Percentiles rank a stretch among this genome's conserved stretches.
These are phyloP conservation scores for Silurus meridionalis DNA, from an alignment of 2,113 vertebrate genomes.

Conservation along the genomic window DNA sequence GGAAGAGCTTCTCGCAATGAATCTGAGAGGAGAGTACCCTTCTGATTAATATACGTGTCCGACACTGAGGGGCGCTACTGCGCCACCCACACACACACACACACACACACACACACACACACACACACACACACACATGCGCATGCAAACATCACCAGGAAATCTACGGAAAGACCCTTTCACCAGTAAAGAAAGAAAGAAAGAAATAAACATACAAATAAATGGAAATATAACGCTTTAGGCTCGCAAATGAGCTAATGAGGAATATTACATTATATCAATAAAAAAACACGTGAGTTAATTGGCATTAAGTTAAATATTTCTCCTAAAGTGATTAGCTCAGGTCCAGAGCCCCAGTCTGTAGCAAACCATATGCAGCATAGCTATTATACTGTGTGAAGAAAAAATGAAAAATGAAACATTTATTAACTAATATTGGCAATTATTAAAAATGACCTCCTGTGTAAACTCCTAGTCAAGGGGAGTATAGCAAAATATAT, in stretches of 20 bases:
- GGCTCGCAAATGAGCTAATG: background rate
- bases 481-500: too few relatives aligned
- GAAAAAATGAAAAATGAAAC: background rate
- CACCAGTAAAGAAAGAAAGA: background rate
- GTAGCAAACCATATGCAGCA: background rate
- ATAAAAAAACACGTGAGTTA: background rate
- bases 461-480: background rate
- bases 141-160: constrained; percentile 3
- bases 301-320: background rate
- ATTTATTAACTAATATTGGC: background rate
- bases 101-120: too few relatives aligned
- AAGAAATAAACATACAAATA: background rate
- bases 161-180: background rate
- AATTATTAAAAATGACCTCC: too few relatives aligned
- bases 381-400: background rate
- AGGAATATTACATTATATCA: background rate
- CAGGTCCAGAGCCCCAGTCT: background rate
- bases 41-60: constrained; percentile 20
- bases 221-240: background rate
- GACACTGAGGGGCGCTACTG: background rate
- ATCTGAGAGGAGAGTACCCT: constrained; percentile 74
- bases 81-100: constrained; percentile 1
- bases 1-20: constrained; percentile 77
- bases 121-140: background rate
- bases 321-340: background rate